phyloP scores from a whole-genome alignment of 2,797 vertebrate genomes.

The Nannoperca obscura region DNA sequence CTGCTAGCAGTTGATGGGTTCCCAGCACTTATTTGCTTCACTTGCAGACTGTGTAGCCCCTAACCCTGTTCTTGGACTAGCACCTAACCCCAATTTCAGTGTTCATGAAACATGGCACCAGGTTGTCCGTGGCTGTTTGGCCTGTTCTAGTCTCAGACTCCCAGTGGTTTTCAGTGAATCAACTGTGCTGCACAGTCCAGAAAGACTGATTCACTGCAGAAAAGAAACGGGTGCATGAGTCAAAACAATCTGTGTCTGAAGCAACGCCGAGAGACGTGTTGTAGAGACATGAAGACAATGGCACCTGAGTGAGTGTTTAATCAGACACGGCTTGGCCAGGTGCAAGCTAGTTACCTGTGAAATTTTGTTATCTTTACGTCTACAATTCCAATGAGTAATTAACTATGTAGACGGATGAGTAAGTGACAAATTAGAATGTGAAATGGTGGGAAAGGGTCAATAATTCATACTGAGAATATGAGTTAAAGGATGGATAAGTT shows the following conservation, averaged over 20 bases:
- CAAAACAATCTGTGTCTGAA: slow-evolving; percentile 45
- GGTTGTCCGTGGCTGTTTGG: slow-evolving; percentile 12
- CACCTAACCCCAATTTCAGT: not conserved
- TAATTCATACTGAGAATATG: not conserved
- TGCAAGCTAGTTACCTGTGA: slow-evolving; percentile 20
- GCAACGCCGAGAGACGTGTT: not conserved
- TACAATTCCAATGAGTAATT: slow-evolving; percentile 38
- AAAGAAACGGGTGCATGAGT: slow-evolving; percentile 54
- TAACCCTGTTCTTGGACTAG: not conserved
- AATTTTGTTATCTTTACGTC: slow-evolving; percentile 1
- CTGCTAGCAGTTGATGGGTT: not conserved
- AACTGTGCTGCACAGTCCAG: slow-evolving; percentile 32
- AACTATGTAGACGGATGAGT: slow-evolving; percentile 17
- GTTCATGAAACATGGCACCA: slow-evolving; percentile 3
- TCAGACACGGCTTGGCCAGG: slow-evolving; percentile 43
- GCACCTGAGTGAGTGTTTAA: slow-evolving; percentile 42
- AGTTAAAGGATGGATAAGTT: not conserved
- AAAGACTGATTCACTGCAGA: slow-evolving; percentile 56
- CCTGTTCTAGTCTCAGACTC: slow-evolving; percentile 12
- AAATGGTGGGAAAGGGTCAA: not conserved
- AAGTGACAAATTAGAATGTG: slow-evolving; percentile 9
- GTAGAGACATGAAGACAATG: slow-evolving; percentile 27
- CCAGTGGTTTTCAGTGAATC: slow-evolving; percentile 62
- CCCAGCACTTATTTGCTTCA: not conserved
- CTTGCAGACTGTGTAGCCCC: not conserved